Conservation (phyloP, 1,140 invertebrate species). For the Magallana gigas region DNA sequence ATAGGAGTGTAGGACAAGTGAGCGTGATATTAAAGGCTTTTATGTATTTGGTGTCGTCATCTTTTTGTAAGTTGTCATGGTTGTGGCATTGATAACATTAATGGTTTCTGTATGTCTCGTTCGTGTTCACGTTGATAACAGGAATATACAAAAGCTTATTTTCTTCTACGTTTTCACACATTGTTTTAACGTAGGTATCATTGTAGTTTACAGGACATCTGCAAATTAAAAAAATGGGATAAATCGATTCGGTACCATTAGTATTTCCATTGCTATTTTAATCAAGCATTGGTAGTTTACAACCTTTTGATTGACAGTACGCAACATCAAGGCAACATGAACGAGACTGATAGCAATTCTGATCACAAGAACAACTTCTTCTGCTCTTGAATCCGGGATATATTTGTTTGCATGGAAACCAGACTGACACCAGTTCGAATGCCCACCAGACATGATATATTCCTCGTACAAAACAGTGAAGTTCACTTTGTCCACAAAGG, state of each 20-base stretch:
- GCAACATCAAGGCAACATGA: background rate
- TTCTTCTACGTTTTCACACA: background rate
- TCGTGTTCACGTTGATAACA: background rate
- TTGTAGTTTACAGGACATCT: background rate
- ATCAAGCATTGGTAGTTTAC: background rate
- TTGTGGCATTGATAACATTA: background rate
- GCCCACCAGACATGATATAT: background rate
- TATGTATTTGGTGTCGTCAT: background rate
- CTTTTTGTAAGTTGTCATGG: background rate
- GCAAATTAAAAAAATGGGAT: background rate
- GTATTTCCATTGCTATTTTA: background rate
- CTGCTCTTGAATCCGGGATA: background rate
- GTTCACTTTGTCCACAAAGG: background rate
- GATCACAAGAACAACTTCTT: background rate
- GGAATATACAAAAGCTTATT: background rate
- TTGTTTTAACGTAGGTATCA: background rate
- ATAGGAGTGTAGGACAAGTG: background rate
- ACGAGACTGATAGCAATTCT: background rate
- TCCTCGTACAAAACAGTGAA: background rate
- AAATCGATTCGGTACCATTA: background rate
- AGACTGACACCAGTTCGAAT: background rate
- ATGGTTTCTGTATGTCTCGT: background rate
- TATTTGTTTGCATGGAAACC: background rate
- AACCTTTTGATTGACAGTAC: background rate
- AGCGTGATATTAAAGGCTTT: background rate